phyloP scores from a whole-genome alignment of 2,888 invertebrate species.

The Oligia strigilis region DNA sequence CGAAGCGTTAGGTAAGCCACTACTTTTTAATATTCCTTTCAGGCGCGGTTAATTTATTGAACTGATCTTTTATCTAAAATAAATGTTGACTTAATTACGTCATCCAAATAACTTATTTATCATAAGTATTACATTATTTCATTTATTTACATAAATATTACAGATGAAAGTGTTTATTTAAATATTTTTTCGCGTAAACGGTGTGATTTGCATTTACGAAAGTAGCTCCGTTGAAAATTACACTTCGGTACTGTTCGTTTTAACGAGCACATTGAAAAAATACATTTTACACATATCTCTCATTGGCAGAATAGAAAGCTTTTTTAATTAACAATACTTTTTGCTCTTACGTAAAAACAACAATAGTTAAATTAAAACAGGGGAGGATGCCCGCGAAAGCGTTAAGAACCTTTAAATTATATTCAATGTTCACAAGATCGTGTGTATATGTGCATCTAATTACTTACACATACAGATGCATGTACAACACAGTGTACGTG shows the following conservation, averaged over 20 bases:
- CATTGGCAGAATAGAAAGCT: constrained; percentile 47
- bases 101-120: constrained; percentile 39
- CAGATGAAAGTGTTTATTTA: constrained; percentile 58
- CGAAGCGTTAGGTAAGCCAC: constrained; percentile 77
- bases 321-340: neutral
- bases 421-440: constrained; percentile 45
- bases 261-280: constrained; percentile 39
- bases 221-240: constrained; percentile 48
- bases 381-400: constrained; percentile 47
- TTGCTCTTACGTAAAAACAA: constrained; percentile 13
- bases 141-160: constrained; percentile 54
- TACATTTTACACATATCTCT: constrained; percentile 12
- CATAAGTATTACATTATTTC: constrained; percentile 37
- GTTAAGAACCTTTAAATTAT: constrained; percentile 62
- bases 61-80: constrained; percentile 41
- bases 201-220: constrained; percentile 64
- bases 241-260: constrained; percentile 25
- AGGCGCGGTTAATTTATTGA: constrained; percentile 38
- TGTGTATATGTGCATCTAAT: constrained; percentile 54
- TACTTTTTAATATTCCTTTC: constrained; percentile 48
- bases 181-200: constrained; percentile 39
- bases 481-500: constrained; percentile 55
- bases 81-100: constrained; percentile 38
- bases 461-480: constrained; percentile 43
- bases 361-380: constrained; percentile 6